Base-by-base conservation (phyloP, 2,797 vertebrate species). In the Epinephelus malabaricus region DNA sequence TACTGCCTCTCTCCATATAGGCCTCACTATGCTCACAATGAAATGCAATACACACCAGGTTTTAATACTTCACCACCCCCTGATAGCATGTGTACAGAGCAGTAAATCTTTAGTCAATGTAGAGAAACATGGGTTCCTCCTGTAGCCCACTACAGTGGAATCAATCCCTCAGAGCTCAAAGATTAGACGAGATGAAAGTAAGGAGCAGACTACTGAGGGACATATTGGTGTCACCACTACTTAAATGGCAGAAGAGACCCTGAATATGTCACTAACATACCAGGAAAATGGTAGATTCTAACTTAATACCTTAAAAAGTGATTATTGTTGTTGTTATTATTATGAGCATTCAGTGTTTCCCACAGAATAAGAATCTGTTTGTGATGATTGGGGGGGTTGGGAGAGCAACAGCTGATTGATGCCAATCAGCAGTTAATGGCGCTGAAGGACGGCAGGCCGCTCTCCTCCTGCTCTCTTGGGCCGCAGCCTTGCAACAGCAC, bases 141-240 rank as follows among this genome's bases (percentile, higher is more conserved):
- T 38, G 47, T 58, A 63, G 40, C 56, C 45, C 25, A 15, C 21
- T 50, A 34, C 23, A 17, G 30, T 43, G 21, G 45, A 12, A 25
- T 72, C 68, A 50, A 8, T 43, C 58, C 49, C 10, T 49, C 54
- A 62, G 43, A 69, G 27, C 47, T 69, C 19, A 45, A 4, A 51
- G 63, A 82, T 77, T 38, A 74, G 34, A 38, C 4, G 40, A 67
- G 45, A 77, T 46, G 7, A 68, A 73, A 49, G 55, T 60, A 49
- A 61, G 43, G 12, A 65, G 64, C 68, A 67, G 12, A 76, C 55
- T 15, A 47, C 71, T 69, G 54, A 30, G 51, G 61, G 34, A 66
- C 25, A 76, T 58, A 62, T 67, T 70, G 43, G 56, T 76, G 61
- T 76, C 63, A 62, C 21, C 2, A 0, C 25, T 38, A 12, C 18